phyloP scores from a whole-genome alignment of 2,797 vertebrate species.

The Balearica regulorum region DNA sequence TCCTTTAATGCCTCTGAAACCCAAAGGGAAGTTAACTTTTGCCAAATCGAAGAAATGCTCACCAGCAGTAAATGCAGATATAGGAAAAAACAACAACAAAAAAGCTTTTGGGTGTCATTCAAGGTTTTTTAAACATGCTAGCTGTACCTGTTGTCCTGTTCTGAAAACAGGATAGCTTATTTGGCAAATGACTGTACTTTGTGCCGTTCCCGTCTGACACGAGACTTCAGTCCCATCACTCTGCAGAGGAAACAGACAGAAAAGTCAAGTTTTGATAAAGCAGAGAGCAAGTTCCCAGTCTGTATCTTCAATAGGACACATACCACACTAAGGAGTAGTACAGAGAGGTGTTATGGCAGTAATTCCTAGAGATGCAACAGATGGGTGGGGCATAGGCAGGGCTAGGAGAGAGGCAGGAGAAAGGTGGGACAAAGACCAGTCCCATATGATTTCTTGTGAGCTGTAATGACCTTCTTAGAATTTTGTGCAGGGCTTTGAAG shows the following conservation, averaged over 20 bases:
- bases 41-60: neutral
- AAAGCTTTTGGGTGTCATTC: neutral
- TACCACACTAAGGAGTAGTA: neutral
- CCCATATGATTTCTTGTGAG: neutral
- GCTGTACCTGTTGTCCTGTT: conserved; percentile 77
- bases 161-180: conserved; percentile 85
- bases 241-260: conserved; percentile 69
- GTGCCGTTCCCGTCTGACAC: conserved; percentile 75
- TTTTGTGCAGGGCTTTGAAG: neutral
- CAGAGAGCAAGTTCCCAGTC: neutral
- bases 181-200: conserved; percentile 78
- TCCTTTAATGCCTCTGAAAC: neutral
- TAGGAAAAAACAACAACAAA: neutral
- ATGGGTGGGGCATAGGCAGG: neutral
- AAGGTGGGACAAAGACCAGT: neutral
- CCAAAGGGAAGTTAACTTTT: neutral
- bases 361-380: neutral
- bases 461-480: neutral
- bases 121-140: neutral
- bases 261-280: neutral
- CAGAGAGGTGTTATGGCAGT: neutral
- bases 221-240: conserved; percentile 83
- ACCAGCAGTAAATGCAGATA: neutral
- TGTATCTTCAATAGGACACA: neutral
- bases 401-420: neutral